Evolutionary conservation across 2,797 vertebrate genomes (phyloP), one percentile per base, ranked within the genome.

Genomic region (Epinephelus awoara): DNA sequence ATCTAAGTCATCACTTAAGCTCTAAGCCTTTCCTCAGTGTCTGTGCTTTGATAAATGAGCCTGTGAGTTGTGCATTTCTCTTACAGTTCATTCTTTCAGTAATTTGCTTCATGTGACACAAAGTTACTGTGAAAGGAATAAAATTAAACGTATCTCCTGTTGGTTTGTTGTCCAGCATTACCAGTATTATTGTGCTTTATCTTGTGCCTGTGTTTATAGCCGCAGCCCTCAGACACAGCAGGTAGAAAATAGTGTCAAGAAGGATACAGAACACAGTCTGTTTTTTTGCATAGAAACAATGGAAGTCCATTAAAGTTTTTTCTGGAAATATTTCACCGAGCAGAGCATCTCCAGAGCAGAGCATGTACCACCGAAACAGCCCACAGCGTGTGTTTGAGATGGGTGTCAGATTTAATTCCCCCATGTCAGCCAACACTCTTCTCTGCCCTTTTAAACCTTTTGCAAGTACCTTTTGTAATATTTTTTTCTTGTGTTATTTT

Each of bases 271-370:
- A 54, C 27, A 27, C 40, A 61, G 69, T n/a, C 27, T 50, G 56
- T 17, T 64, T 63, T 44, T 59, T 75, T 42, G 25, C 27, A 61
- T 61, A 42, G 25, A 72, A 81, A 76, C 67, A 75, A 54, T 57
- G 50, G 3, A 57, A 67, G 59, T 75, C 65, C 70, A 80, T 80
- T 74, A 74, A 18, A 7, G n/a, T 51, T 70, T 19, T 61, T 12
- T 44, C 14, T 76, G 46, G 56, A 65, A 50, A 50, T 72, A 58
- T 63, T 68, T 74, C 34, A 49, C 34, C 14, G 11, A 42, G 19
- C 17, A 15, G 19, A 59, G 58, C 18, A 15, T 67, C 34, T 77
- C 68, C 55, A 55, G 65, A 21, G 55, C 21, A 18, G 34, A 50
- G 59, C 67, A 44, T 72, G 55, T 6, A 2, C 23, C 13, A 40